Percentiles rank a stretch among this genome's conserved stretches.
Conservation (phyloP, 2,113 vertebrate genomes). For the Catharus bicknelli region DNA sequence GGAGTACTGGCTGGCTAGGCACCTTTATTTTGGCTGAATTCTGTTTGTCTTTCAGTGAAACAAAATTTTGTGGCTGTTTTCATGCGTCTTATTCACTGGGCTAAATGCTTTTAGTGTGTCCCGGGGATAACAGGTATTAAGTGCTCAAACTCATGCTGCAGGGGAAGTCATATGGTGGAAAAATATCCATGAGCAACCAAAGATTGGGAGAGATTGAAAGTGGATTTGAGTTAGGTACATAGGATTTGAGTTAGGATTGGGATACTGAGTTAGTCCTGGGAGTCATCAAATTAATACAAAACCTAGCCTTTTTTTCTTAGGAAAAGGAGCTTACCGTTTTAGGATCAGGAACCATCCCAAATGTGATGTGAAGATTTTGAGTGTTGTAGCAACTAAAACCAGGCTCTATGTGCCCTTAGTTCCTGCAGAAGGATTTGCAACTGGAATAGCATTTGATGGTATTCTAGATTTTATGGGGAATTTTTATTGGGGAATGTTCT, state of each 20-base stretch:
- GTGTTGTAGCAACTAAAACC: neutral
- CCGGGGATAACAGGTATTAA: neutral
- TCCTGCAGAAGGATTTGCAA: neutral
- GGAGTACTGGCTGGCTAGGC: neutral
- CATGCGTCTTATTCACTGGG: neutral
- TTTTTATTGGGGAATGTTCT: neutral
- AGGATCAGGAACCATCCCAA: neutral
- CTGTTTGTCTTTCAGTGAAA: neutral
- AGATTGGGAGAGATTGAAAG: neutral
- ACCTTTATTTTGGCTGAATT: neutral
- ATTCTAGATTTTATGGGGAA: neutral
- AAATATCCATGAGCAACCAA: neutral
- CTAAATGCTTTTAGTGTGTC: neutral
- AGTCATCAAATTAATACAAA: neutral
- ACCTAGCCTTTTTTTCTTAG: neutral
- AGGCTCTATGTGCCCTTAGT: neutral
- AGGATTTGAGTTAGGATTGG: no score
- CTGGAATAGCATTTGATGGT: neutral
- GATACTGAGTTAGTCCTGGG: neutral
- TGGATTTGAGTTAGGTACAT: neutral
- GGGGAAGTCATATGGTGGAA: neutral
- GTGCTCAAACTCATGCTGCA: neutral
- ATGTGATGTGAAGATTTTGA: neutral
- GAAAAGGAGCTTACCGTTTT: neutral
- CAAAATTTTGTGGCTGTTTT: neutral